A percentile compares a stretch with the other conserved stretches of the same genome.
phyloP scores from a whole-genome alignment of 2,888 invertebrate species.

The Nymphalis urticae region DNA sequence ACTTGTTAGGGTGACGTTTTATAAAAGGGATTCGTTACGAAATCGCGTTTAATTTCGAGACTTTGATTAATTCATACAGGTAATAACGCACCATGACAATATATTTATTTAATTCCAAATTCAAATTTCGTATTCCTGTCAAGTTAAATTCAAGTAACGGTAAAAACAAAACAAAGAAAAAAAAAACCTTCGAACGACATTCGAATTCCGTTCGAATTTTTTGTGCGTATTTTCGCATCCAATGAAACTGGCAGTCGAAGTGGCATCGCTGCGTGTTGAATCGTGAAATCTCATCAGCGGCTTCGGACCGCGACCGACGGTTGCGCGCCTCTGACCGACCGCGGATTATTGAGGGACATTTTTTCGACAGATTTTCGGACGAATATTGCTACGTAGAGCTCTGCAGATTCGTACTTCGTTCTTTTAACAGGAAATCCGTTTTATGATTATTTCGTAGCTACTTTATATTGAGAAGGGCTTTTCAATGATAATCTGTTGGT shows the following conservation, averaged over 20 bases:
- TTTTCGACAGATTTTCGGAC: constrained; percentile 31
- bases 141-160: not conserved
- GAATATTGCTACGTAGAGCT: constrained; percentile 15
- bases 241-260: constrained; percentile 41
- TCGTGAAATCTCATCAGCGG: constrained; percentile 62
- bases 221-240: constrained; percentile 10
- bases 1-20: constrained; percentile 64
- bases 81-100: not conserved
- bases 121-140: not conserved
- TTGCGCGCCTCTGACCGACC: constrained; percentile 66
- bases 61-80: constrained; percentile 4
- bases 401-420: constrained; percentile 6
- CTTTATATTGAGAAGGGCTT: not conserved
- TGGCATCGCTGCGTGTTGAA: constrained; percentile 39
- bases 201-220: constrained; percentile 1
- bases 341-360: constrained; percentile 40
- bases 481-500: no score
- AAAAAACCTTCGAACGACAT: not conserved
- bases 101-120: not conserved
- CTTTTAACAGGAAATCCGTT: constrained; percentile 5
- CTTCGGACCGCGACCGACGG: constrained; percentile 56
- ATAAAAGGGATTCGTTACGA: constrained; percentile 44
- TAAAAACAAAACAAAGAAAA: not conserved
- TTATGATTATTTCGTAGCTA: not conserved
- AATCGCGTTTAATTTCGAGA: constrained; percentile 25